A percentile compares a stretch with the other conserved stretches of the same genome.
Conservation (phyloP, 2,113 vertebrate genomes). For the Haemorhous mexicanus region DNA sequence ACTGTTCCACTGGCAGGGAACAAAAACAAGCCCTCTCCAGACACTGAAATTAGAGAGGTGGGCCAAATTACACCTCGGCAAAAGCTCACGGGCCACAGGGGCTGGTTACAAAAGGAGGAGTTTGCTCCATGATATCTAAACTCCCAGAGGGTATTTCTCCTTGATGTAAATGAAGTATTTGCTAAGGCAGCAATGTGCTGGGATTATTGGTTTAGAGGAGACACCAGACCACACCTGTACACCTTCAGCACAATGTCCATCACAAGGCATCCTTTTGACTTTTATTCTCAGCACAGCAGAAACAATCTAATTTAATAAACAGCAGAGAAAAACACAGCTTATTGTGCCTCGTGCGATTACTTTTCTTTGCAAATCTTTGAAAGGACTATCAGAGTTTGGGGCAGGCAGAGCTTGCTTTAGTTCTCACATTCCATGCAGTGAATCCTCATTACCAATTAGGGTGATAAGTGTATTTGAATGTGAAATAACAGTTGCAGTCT, state of each 20-base stretch:
- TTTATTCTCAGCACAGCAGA: neutral
- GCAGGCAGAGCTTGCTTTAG: neutral
- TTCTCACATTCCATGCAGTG: neutral
- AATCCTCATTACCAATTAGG: slow-evolving; percentile 24
- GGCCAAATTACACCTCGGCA: neutral
- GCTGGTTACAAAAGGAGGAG: neutral
- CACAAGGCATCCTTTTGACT: neutral
- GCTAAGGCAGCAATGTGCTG: neutral
- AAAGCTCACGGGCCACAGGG: neutral
- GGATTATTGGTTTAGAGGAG: neutral
- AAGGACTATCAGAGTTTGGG: neutral
- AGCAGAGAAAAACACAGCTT: neutral
- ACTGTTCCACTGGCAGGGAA: slow-evolving; percentile 27
- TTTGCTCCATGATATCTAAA: neutral
- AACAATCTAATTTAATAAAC: neutral
- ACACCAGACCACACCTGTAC: neutral
- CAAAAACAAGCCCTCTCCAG: neutral
- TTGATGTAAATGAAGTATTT: neutral
- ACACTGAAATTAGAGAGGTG: slow-evolving; percentile 16
- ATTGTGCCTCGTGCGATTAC: neutral
- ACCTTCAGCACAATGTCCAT: neutral
- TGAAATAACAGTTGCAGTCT: neutral
- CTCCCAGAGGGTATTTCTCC: neutral
- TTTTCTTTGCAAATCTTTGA: neutral
- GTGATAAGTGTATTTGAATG: slow-evolving; percentile 35